Percentiles rank a stretch among this genome's conserved stretches.
phyloP scores from a whole-genome alignment of 2,113 vertebrate species.

The Ptilonorhynchus violaceus region DNA sequence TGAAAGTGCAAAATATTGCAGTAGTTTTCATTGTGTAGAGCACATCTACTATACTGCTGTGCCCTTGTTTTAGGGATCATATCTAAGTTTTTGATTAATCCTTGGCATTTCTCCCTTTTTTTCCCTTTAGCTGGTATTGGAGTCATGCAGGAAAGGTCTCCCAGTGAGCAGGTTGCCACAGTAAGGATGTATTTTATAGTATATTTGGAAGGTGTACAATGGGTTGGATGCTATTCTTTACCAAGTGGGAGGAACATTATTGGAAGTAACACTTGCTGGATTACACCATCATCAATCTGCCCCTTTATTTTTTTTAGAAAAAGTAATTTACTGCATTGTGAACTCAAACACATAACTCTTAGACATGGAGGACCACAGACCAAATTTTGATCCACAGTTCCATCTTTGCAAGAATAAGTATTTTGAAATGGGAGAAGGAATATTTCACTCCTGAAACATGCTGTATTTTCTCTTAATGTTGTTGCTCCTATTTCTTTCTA shows the following conservation, averaged over 20 bases:
- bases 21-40: background rate
- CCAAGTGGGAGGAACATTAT: background rate
- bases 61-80: background rate
- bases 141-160: background rate
- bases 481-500: background rate
- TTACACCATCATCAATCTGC: background rate
- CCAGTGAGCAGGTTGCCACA: background rate
- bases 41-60: background rate
- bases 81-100: background rate
- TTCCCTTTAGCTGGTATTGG: background rate
- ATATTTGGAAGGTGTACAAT: background rate
- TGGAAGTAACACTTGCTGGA: background rate
- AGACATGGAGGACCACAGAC: background rate
- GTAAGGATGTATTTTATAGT: background rate
- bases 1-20: background rate
- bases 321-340: background rate
- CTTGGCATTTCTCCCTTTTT: background rate
- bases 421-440: background rate
- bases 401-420: background rate
- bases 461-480: background rate
- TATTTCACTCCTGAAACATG: background rate
- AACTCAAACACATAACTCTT: background rate
- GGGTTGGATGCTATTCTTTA: background rate
- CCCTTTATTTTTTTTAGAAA: background rate
- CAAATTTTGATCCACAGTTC: background rate